Evolutionary conservation across 2,113 vertebrate species (phyloP).

Genomic region (Leptocoma aspasia): DNA sequence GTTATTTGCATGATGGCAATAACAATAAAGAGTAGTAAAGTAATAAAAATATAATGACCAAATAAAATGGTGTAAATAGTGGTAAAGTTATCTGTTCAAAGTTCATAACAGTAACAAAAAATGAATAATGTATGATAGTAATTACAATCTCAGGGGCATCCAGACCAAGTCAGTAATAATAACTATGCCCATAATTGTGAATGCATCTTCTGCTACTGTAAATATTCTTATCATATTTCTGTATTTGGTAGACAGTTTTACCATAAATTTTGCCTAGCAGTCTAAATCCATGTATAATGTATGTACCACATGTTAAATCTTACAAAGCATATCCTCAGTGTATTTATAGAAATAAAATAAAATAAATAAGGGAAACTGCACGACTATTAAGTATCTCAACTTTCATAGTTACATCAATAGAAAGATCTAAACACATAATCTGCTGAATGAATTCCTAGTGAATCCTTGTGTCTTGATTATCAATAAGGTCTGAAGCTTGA

Average conservation of each 20-base stretch:
- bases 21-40: neutral
- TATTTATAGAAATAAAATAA: neutral
- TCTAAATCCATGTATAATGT: neutral
- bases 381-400: neutral
- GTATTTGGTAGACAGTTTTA: neutral
- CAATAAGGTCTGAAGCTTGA: neutral
- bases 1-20: neutral
- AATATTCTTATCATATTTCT: neutral
- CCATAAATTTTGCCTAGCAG: neutral
- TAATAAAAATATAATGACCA: conserved; percentile 15
- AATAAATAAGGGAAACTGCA: neutral
- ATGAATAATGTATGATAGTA: neutral
- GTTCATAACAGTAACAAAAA: neutral
- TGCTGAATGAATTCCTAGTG: neutral
- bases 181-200: neutral
- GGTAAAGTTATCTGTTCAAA: neutral
- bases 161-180: neutral
- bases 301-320: neutral
- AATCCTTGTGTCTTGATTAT: neutral
- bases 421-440: neutral
- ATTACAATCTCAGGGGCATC: neutral
- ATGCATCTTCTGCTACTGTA: neutral
- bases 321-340: neutral
- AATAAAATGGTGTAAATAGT: conserved; percentile 9
- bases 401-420: neutral